Evolutionary conservation across 2,888 invertebrate genomes (phyloP), one percentile per base, ranked within the genome.

Genomic region (Gnatocerus cornutus): DNA sequence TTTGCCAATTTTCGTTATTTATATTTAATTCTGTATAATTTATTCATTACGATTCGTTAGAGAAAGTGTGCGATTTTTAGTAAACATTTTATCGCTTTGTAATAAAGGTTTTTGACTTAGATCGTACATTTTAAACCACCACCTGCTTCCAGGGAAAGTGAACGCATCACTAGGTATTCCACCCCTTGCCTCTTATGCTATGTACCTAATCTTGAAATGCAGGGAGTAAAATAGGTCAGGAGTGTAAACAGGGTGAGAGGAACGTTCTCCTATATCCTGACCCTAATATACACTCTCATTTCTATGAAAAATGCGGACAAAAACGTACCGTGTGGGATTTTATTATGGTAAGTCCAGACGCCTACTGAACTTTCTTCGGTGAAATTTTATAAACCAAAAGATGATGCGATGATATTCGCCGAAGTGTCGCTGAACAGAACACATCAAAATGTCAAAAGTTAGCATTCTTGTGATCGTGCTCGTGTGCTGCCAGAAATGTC

Each of bases 291-390:
- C 12, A 39, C 12, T 41, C 12, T 55, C 33, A 33, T 59, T 45
- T 59, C 59, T 59, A 46, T 59, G 12, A 61, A 39, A 29, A 56
- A 65, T 30, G 13, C 41, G 58, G 10, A 55, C 29, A 13, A 16
- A 30, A 30, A 43, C 33, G 50, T 5, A 45, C 39, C 13, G 64
- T 10, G 63, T 64, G 64, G 64, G 55, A 29, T 50, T 53, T 30
- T 53, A 8, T 50, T 55, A 74, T 75, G 74, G 76, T 61, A 68
- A 77, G 74, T 63, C 69, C 46, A 61, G 53, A 73, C 77, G 61
- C 77, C 78, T 73, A 78, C 78, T 64, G 9, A 41, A 75, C 77
- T 78, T 78, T 78, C 77, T 69, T 77, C 64, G 10, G 73, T 74
- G 74, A 76, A 76, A 76, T 73, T 74, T 68, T 66, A 53, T 67